These are phyloP conservation scores for Oceanodroma tethys DNA, from an alignment of 2,113 vertebrate genomes.

Conservation along the genomic window DNA sequence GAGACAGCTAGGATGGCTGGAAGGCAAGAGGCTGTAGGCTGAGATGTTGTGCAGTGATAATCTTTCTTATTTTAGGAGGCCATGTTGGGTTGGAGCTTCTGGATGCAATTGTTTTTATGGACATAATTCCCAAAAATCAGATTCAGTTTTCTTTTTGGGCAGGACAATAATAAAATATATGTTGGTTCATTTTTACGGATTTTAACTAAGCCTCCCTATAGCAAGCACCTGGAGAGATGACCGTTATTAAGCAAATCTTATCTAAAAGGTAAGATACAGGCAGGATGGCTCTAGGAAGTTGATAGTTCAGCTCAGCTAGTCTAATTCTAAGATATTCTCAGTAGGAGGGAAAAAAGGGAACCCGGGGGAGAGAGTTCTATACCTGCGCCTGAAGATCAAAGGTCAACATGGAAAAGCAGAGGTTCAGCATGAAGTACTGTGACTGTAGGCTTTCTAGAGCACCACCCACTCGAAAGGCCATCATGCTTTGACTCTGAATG, in stretches of 20 bases:
- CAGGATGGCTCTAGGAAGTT: background rate
- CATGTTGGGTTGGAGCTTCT: background rate
- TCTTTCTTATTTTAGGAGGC: background rate
- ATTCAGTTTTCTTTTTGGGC: background rate
- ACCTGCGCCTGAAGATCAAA: constrained; percentile 90
- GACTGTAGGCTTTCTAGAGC: constrained; percentile 80
- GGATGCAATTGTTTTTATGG: background rate
- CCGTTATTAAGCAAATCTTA: background rate
- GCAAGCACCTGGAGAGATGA: background rate
- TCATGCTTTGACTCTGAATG: constrained; percentile 76
- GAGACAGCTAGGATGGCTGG: background rate
- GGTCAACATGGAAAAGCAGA: constrained; percentile 87
- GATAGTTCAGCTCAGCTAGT: background rate
- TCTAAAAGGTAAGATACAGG: background rate
- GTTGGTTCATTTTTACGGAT: background rate
- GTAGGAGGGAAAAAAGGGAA: background rate
- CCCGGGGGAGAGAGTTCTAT: background rate
- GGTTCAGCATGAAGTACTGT: constrained; percentile 82
- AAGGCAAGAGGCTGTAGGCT: background rate
- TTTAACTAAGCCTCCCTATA: background rate
- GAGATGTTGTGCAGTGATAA: background rate
- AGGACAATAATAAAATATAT: background rate
- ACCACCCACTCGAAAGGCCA: constrained; percentile 86
- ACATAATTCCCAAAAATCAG: background rate
- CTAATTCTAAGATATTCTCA: background rate